Evolutionary conservation across 1,140 invertebrate species (phyloP), one percentile per base, ranked within the genome.

Genomic region (Caenorhabditis tropicalis): DNA sequence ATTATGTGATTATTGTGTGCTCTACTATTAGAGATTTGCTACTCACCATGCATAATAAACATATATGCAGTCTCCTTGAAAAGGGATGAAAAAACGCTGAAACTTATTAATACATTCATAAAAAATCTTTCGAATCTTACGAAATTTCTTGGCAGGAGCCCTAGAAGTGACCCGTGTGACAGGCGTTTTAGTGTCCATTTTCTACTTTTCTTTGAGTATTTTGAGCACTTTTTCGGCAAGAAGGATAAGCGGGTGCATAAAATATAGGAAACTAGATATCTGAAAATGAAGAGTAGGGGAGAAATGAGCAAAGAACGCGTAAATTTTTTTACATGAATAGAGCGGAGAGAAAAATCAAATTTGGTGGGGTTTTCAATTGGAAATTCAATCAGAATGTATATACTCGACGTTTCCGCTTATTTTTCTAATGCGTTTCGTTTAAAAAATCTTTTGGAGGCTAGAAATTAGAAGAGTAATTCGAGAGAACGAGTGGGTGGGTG

Each of bases 1-100:
- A 12, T 51, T n/a, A 51, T 19, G 0, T 0, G 6, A 19, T 51
- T 2, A 29, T 58, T 58, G 24, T 19, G 6, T 51, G 49, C n/a
- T n/a, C n/a, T n/a, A n/a, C n/a, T n/a, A n/a, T n/a, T n/a, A n/a
- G n/a, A n/a, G 43, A 46, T 46, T 46, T 46, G 10, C 19, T 12
- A 74, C 65, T 24, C 19, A 87, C 36, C 83, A 87, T 87, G 29
- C 88, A 84, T 29, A 87, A 53, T 21, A 87, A 51, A n/a, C 88
- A 53, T 1, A 87, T 86, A 29, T 87, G 87, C 48, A 87, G 82
- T 36, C 87, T 48, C 16, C 87, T 79, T 24, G 87, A 87, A 24
- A 87, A 43, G n/a, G 87, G 87, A 85, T 87, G 86, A 48, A 87
- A 87, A 5, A 87, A 56, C 21, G 83, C 86, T 87, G 70, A 83